Evolutionary conservation across 2,797 vertebrate species (phyloP), one percentile per base, ranked within the genome.

Genomic region (Tinamus major): DNA sequence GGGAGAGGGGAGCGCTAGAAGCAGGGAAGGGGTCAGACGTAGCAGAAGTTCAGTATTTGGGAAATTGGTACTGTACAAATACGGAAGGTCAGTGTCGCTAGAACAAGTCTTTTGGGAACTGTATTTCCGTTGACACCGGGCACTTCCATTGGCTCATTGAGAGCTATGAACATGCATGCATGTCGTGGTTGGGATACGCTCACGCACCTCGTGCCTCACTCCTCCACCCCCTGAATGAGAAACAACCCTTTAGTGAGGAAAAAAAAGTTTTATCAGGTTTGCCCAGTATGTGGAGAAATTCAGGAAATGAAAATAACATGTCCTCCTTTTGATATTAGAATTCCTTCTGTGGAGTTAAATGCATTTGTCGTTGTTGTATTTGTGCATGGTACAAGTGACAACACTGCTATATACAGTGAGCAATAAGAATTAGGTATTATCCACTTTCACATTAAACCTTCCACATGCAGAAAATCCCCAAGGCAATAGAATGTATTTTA

Each of bases 331-430:
- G 70, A 10, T 92, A 2, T 74, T 91, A 91, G 96, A 82, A 77
- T 92, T 79, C 92, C 92, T 91, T 94, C 89, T 92, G 94, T 95
- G 94, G 87, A 92, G 81, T 94, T 19, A 87, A 86, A 94, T 95
- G 89, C 95, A 75, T 96, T 95, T 88, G 92, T 96, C 42, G 82
- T 96, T 1, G 93, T 96, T 29, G 95, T 97, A 82, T 96, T 96
- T 95, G 96, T 97, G 97, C 96, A 97, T 95, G 95, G 94, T 94
- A 84, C 92, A 94, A 79, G 94, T 96, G 95, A 96, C 96, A 94
- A 94, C 91, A 94, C 90, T 92, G 90, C 94, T 70, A 91, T 48
- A 88, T 81, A 94, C 80, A 76, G 92, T 93, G 87, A 96, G 97
- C 96, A 92, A 92, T 95, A 94, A 94, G 61, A 76, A 80, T 80